Evolutionary conservation across 2,797 vertebrate species (phyloP), one percentile per base, ranked within the genome.

Genomic region (Coregonus sp.): DNA sequence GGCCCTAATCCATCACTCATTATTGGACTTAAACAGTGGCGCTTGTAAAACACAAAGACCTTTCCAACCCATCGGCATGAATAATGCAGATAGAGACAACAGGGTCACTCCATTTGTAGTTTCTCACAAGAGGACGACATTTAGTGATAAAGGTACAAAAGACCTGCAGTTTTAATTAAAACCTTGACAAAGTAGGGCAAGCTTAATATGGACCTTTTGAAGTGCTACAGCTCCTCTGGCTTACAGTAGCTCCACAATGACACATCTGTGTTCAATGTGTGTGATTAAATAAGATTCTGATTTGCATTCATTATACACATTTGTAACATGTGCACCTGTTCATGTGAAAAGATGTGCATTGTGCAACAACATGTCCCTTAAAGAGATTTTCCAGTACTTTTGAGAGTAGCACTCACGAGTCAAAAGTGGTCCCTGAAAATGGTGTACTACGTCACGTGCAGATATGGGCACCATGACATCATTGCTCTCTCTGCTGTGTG

Each of bases 11-110:
- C 59, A 67, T 56, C 35, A 47, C 1, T 35, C 31, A 33, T 33
- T 3, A 25, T 5, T 72, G 51, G 71, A 56, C 52, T 70, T 70
- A 20, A 61, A 61, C 54, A 35, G 6, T 29, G 1, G 14, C 9
- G n/a, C 40, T 69, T 25, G 66, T 56, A 56, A 61, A 70, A 69
- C 67, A 40, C 66, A 59, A 70, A 59, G 5, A 29, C 31, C 40
- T 6, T 40, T 73, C 59, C 59, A 11, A 63, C 40, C 18, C 18
- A 51, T 40, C 67, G 3, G 31, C 33, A 50, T 76, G 67, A 76
- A 76, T 40, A 75, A 68, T 70, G 67, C 25, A 76, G 35, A 15
- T 20, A 40, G 59, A 66, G 9, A 47, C 50, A 18, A 18, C 68
- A 33, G 75, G 51, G 15, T 72, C 59, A 72, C 35, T 47, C 25